Percentiles rank a stretch among this genome's conserved stretches.
Conservation (phyloP, 1,140 invertebrate genomes). For the Panagrolaimus sp. region DNA sequence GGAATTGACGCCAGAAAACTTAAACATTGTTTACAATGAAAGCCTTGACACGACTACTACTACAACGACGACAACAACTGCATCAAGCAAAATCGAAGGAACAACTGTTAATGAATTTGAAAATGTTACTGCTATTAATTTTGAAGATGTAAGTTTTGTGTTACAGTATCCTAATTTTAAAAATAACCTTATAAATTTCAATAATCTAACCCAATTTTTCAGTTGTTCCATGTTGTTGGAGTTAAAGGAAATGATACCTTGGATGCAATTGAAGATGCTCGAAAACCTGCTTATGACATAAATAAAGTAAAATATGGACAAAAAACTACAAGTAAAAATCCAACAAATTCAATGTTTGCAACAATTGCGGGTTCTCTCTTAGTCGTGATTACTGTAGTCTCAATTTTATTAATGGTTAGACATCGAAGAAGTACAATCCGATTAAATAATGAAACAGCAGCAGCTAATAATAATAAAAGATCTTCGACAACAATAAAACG, state of each 20-base stretch:
- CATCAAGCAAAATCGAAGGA: not conserved
- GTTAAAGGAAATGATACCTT: conserved; percentile 19
- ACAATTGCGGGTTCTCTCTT: conserved; percentile 35
- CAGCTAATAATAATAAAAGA: too few relatives aligned
- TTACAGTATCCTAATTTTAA: too few relatives aligned
- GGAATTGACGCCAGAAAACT: conserved; percentile 32
- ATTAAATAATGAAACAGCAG: not conserved
- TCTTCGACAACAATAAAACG: not conserved
- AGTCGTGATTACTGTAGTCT: conserved; percentile 33
- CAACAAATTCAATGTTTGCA: conserved; percentile 39
- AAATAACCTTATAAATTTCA: too few relatives aligned
- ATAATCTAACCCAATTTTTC: not conserved
- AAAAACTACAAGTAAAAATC: conserved; percentile 31
- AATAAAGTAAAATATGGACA: conserved; percentile 43
- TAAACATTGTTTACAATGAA: conserved; percentile 35
- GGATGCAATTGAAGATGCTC: conserved; percentile 26
- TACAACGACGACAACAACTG: conserved; percentile 11
- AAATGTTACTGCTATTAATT: conserved; percentile 32
- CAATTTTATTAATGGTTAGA: conserved; percentile 40
- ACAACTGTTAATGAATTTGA: conserved; percentile 24
- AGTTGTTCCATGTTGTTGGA: conserved; percentile 25
- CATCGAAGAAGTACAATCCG: conserved; percentile 34
- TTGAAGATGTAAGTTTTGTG: conserved; percentile 22
- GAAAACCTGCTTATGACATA: conserved; percentile 44
- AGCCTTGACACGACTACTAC: conserved; percentile 41